Base-by-base conservation (phyloP, 2,888 invertebrate genomes). In the Achlya flavicornis region DNA sequence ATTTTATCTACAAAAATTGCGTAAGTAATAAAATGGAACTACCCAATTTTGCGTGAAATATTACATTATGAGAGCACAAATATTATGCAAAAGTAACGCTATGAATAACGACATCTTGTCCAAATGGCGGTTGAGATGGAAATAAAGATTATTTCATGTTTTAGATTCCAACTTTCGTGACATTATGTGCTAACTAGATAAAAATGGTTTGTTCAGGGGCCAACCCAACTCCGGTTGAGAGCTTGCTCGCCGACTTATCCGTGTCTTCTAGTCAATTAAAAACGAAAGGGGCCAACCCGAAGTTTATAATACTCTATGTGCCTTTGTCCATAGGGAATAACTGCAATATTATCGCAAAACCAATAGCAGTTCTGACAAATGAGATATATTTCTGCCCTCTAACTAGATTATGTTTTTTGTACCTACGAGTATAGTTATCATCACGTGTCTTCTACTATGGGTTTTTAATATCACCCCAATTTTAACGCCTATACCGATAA, bases 111-210 rank as follows among this genome's bases (percentile, higher is more conserved):
- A 73, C 77, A 72, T 72, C 68, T 72, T 72, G 64, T 60, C 61
- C 74, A 67, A 71, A 66, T 65, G 59, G 69, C 61, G 48, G 78
- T 82, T 77, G 75, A 81, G 81, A 83, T 83, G 64, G 63, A 71
- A 76, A 83, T 83, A 78, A 81, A 81, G 83, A 83, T 83, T 41
- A 60, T 41, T 60, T 71, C 64, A 53, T 41, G 16, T 60, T 43
- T 66, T 67, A 69, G 64, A 69, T 66, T 64, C 69, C 67, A 70
- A 69, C 67, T 76, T 73, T 74, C 65, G 64, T 68, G 71, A 72
- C 68, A 68, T 41, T 65, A 60, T 58, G 62, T 61, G 64, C 63
- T 66, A 66, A 71, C 75, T 66, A 26, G 19, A 33, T 41, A 63
- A 58, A 60, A 62, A 33, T 35, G 32, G 58, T 35, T 46, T 58